A percentile compares a stretch with the other conserved stretches of the same genome.
Evolutionary conservation across 1,140 invertebrate genomes (phyloP).

Genomic region (Nebria ingens): DNA sequence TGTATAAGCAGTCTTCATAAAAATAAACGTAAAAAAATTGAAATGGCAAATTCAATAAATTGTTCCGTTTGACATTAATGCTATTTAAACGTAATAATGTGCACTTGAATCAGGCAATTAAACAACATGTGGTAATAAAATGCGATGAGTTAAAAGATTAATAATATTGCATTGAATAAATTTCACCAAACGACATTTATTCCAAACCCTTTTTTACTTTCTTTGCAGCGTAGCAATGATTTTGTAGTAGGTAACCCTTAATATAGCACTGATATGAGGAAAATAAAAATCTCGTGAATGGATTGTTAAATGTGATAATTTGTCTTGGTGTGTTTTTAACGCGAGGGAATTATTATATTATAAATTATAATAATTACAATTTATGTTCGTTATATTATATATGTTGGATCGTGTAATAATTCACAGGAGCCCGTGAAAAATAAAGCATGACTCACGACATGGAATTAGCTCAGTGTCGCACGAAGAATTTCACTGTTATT

Average conservation of each 20-base stretch:
- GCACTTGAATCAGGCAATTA: conserved; percentile 2
- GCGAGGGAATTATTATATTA: conserved; percentile 3
- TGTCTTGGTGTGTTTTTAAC: conserved; percentile 1
- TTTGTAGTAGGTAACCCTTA: background rate
- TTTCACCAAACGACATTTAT: background rate
- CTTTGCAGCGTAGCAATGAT: too few relatives aligned
- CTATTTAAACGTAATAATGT: conserved; percentile 4
- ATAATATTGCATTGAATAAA: background rate
- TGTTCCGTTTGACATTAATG: background rate
- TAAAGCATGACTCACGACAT: background rate
- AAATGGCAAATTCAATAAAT: too few relatives aligned
- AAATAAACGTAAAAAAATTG: too few relatives aligned
- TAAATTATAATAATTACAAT: conserved; percentile 10
- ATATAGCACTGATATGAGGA: too few relatives aligned
- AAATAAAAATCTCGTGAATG: too few relatives aligned
- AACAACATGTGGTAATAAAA: conserved; percentile 3
- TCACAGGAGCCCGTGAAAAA: conserved; percentile 5
- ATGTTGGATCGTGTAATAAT: background rate
- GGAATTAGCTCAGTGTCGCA: background rate
- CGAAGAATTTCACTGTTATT: too few relatives aligned
- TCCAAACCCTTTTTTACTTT: too few relatives aligned
- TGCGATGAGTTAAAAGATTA: conserved; percentile 1
- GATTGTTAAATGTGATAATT: background rate
- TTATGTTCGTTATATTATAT: conserved; percentile 4
- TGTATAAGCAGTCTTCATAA: too few relatives aligned